Percentiles rank a stretch among this genome's conserved stretches.
Conservation (phyloP, 2,888 invertebrate species). For the Lordiphosa andalusiaca region DNA sequence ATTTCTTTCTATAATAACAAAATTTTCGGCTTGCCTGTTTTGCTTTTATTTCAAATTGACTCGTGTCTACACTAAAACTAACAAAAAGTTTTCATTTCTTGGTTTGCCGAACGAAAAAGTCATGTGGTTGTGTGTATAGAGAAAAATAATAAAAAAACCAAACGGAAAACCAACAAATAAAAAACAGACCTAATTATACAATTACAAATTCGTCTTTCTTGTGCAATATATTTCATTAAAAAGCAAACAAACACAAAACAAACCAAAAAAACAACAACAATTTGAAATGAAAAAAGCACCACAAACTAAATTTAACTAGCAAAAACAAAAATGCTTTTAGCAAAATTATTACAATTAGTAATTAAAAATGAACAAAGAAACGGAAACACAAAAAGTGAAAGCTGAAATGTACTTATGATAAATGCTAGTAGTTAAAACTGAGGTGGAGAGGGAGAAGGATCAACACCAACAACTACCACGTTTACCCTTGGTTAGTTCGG, state of each 20-base stretch:
- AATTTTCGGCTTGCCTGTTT: too few species aligned
- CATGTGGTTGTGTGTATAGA: slow-evolving; percentile 58
- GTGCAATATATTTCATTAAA: slow-evolving; percentile 59
- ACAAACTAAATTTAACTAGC: slow-evolving; percentile 23
- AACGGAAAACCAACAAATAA: slow-evolving; percentile 28
- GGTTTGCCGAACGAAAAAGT: slow-evolving; percentile 59
- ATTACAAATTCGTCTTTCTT: slow-evolving; percentile 37
- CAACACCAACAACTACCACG: slow-evolving; percentile 11
- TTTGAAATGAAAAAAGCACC: slow-evolving; percentile 26
- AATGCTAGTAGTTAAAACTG: slow-evolving; percentile 61
- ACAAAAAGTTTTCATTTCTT: slow-evolving; percentile 3
- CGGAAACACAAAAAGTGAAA: slow-evolving; percentile 36
- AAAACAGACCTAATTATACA: slow-evolving; percentile 22
- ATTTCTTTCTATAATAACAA: too few species aligned
- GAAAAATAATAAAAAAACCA: slow-evolving; percentile 31
- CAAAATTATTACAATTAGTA: slow-evolving; percentile 41
- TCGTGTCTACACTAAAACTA: too few species aligned
- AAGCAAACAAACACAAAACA: slow-evolving; percentile 17
- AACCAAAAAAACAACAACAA: slow-evolving; percentile 20
- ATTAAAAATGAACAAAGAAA: slow-evolving; percentile 23
- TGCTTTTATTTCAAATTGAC: too few species aligned
- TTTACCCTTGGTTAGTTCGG: slow-evolving; percentile 4
- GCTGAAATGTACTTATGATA: slow-evolving; percentile 71
- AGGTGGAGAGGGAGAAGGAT: slow-evolving; percentile 2
- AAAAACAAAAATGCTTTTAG: slow-evolving; percentile 53